Conservation (phyloP, 2,888 invertebrate genomes). For the Nyleta sp. region DNA sequence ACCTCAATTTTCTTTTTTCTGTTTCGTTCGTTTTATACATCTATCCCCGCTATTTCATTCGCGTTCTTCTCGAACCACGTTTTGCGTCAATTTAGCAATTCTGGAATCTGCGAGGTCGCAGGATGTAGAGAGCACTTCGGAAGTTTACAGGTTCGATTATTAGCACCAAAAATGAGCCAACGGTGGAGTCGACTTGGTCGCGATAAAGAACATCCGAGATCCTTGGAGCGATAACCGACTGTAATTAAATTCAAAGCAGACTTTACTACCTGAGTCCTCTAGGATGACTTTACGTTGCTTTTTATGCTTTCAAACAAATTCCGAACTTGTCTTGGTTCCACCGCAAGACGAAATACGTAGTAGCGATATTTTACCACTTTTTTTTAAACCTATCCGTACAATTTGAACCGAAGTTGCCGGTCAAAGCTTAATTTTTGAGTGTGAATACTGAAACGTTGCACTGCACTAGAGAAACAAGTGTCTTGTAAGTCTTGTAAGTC, state of each 20-base stretch:
- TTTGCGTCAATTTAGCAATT: constrained; percentile 56
- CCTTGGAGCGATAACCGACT: constrained; percentile 60
- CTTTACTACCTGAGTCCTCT: constrained; percentile 63
- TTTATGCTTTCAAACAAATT: constrained; percentile 77
- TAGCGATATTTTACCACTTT: constrained; percentile 24
- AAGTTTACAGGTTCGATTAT: constrained; percentile 66
- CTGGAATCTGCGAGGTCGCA: constrained; percentile 61
- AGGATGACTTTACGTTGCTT: constrained; percentile 73
- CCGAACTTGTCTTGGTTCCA: constrained; percentile 66
- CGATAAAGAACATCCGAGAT: constrained; percentile 77
- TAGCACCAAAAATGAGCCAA: constrained; percentile 64
- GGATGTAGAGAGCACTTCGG: constrained; percentile 61
- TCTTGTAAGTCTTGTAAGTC: no score
- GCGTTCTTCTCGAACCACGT: constrained; percentile 34
- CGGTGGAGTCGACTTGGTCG: constrained; percentile 53
- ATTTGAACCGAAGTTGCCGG: constrained; percentile 15
- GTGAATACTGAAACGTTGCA: no score
- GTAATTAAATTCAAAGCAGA: constrained; percentile 78
- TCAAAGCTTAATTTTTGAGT: constrained; percentile 1
- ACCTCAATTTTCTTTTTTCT: constrained; percentile 25
- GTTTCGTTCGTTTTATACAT: constrained; percentile 5
- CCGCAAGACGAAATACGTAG: constrained; percentile 28
- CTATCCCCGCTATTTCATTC: constrained; percentile 1
- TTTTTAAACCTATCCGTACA: constrained; percentile 26
- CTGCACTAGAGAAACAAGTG: no score